Evolutionary conservation across 2,113 vertebrate species (phyloP).

Genomic region (Hemiprocne comata): DNA sequence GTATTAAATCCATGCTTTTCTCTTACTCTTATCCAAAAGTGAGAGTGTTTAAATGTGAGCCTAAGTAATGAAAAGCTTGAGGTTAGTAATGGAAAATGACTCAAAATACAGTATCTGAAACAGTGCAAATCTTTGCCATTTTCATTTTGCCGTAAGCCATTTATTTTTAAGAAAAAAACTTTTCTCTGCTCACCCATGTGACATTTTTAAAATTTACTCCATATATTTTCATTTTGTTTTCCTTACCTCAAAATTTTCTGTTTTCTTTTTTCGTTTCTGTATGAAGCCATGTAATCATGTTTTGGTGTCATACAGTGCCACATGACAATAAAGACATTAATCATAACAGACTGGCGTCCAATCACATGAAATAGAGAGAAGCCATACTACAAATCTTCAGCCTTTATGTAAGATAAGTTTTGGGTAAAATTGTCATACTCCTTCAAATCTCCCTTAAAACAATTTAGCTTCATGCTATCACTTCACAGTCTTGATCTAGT

Average conservation of each 20-base stretch:
- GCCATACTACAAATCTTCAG: neutral
- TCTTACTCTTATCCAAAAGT: neutral
- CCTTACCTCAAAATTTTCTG: neutral
- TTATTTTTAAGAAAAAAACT: neutral
- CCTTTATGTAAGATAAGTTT: neutral
- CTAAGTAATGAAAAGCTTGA: constrained; percentile 2
- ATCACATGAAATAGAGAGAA: neutral
- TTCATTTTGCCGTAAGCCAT: neutral
- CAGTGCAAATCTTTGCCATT: neutral
- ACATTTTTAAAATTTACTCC: neutral
- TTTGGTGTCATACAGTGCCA: neutral
- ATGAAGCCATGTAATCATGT: neutral
- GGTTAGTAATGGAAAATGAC: neutral
- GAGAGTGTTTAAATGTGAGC: neutral
- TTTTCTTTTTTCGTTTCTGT: neutral
- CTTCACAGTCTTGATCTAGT: neutral
- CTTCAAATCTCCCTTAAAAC: neutral
- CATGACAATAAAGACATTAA: neutral
- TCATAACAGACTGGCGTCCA: neutral
- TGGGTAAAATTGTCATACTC: neutral
- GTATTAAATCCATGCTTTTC: neutral
- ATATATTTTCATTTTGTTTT: neutral
- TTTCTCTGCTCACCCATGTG: neutral
- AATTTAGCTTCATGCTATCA: neutral
- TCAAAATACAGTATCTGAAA: neutral